Evolutionary conservation across 2,888 invertebrate genomes (phyloP), one percentile per base, ranked within the genome.

Genomic region (Operophtera brumata): DNA sequence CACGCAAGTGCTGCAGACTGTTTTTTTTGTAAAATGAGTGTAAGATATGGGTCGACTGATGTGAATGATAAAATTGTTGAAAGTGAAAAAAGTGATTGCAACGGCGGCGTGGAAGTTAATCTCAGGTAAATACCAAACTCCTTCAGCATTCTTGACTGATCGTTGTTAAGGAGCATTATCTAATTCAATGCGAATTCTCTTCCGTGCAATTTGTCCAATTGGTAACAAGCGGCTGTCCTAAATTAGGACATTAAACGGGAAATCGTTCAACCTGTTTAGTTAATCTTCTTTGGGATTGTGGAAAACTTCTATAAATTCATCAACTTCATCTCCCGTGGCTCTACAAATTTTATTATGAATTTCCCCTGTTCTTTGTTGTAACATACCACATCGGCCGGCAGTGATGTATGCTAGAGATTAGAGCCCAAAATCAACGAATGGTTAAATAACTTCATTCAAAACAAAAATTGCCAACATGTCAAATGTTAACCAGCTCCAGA

Each of bases 41-140:
- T 77, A 1, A 87, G 82, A 69, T 89, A 89, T 66, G 89, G 89
- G 55, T 76, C 89, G 7, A 88, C 83, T 35, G 80, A 80, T 56
- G 70, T 66, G 25, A 74, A 77, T 53, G 79, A 75, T 47, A 73
- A 75, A 67, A 65, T 61, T 45, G 67, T 72, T 58, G 77, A 80
- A 59, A 73, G 65, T 62, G 73, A 71, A 56, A 74, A 78, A 64
- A 78, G 76, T 65, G 71, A 70, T 40, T 55, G 53, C 6, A 58
- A 66, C 43, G 71, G 75, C 57, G 71, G 75, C 57, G 71, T 69
- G 60, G 78, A 82, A 67, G 74, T 77, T 60, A 67, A 75, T 66
- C 64, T 76, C 64, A 86, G 86, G 86, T 86, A 84, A 71, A 69
- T 13, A 20, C 11, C 11, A 9, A 61, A 35, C 13, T 25, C 14